Evolutionary conservation across 1,140 invertebrate genomes (phyloP), one percentile per base, ranked within the genome.

Genomic region (Zaprionus ghesquierei): DNA sequence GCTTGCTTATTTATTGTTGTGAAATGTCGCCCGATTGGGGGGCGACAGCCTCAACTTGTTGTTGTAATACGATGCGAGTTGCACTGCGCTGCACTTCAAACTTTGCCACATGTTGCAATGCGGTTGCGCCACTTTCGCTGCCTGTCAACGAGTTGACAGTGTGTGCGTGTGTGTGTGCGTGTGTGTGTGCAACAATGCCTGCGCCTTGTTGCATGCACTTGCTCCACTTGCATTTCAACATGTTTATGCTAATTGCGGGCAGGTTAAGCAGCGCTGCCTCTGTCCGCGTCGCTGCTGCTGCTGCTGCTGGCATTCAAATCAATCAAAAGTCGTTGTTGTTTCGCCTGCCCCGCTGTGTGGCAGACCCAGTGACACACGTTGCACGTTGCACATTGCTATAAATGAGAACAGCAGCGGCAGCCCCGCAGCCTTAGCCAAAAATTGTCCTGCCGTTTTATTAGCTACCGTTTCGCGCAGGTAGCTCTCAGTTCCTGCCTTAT

Each of bases 171-270:
- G 41, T 9, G 41, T 2, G n/a, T 18, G 41, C 8, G 41, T 20
- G 29, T 49, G n/a, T n/a, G 31, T 13, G 27, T 15, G 29, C 13
- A 61, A 86, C 81, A 87, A 86, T 79, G 82, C 20, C 27, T 44
- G 15, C 22, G 31, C 79, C 66, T 86, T 86, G 79, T 87, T 61
- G 53, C 25, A 53, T 79, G 72, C 81, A 84, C 77, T 86, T 87
- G 82, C 82, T 87, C 82, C 73, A 87, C 79, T 82, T 85, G 81
- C 65, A 55, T 77, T 82, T 87, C 82, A 87, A 72, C 82, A 75
- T 68, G 79, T 77, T 79, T 79, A 87, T 87, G 82, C 82, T 86
- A 86, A 86, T 86, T 86, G 81, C 56, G 53, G 53, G 53, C 82
- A 81, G 66, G 81, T 86, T 87, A 82, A 82, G n/a, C 82, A 87